Evolutionary conservation across 2,113 vertebrate species (phyloP).

Genomic region (Aspiorhynchus laticeps): DNA sequence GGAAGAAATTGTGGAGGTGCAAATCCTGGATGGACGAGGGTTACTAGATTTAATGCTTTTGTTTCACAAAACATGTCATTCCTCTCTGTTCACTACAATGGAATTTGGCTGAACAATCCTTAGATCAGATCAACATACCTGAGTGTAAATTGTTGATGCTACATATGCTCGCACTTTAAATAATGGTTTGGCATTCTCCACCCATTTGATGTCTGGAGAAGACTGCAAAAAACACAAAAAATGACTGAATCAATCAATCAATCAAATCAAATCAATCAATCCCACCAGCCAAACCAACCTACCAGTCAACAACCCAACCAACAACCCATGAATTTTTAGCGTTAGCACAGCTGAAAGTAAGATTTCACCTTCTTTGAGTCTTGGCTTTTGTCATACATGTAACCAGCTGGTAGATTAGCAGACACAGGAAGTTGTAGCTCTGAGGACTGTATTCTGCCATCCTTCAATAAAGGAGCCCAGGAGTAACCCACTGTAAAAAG

Average conservation of each 20-base stretch:
- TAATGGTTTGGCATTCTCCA: constrained; percentile 90
- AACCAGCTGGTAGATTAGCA: constrained; percentile 84
- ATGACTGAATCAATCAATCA: neutral
- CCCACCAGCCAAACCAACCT: neutral
- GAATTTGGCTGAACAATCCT: neutral
- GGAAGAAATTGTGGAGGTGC: constrained; percentile 96
- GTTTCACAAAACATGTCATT: neutral
- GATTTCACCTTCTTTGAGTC: constrained; percentile 84
- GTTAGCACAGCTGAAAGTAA: neutral
- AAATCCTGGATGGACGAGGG: constrained; percentile 81
- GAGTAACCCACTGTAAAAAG: constrained; percentile 81
- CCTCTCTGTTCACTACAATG: neutral
- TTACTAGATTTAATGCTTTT: neutral
- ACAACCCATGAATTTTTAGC: too few relatives aligned
- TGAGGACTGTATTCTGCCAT: constrained; percentile 86
- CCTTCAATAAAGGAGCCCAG: constrained; percentile 89
- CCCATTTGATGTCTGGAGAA: constrained; percentile 88
- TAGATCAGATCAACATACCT: constrained; percentile 73
- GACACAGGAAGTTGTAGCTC: constrained; percentile 89
- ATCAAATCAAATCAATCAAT: neutral
- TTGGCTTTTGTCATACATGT: constrained; percentile 78
- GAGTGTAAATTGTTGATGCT: constrained; percentile 91
- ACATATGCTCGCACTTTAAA: constrained; percentile 89
- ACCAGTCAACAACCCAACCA: neutral
- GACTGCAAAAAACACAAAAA: constrained; percentile 60